Conservation (phyloP, 2,888 invertebrate genomes). For the Pristionchus mayeri region DNA sequence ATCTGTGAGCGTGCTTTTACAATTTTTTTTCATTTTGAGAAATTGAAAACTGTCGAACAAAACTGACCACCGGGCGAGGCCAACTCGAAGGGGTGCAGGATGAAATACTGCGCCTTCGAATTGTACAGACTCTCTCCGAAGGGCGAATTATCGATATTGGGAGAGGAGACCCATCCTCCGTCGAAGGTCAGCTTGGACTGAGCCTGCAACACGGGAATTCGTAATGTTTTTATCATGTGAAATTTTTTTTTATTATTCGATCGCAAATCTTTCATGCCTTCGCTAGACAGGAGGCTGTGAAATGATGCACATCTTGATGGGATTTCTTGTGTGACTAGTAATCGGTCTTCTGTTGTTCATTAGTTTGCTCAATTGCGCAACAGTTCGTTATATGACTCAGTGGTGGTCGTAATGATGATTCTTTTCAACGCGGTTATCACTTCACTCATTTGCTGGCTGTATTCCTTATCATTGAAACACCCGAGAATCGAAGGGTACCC, state of each 20-base stretch:
- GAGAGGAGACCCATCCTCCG: slow-evolving; percentile 56
- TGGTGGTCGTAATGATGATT: not conserved
- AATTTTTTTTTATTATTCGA: too few relatives aligned
- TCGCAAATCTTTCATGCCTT: too few relatives aligned
- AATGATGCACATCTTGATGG: not conserved
- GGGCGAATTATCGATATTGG: slow-evolving; percentile 58
- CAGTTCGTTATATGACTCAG: not conserved
- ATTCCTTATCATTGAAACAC: not conserved
- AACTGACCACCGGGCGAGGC: slow-evolving; percentile 56
- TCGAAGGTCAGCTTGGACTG: slow-evolving; percentile 51
- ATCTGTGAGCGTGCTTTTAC: too few relatives aligned
- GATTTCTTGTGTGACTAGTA: not conserved
- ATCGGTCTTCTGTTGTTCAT: too few relatives aligned
- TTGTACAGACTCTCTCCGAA: slow-evolving; percentile 56
- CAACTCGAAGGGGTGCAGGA: slow-evolving; percentile 58
- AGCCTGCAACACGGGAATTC: not conserved
- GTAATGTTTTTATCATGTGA: too few relatives aligned
- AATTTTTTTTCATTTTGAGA: too few relatives aligned
- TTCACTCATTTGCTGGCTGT: slow-evolving; percentile 11
- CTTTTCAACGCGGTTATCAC: not conserved
- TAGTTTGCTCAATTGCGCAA: not conserved
- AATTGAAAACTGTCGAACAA: not conserved
- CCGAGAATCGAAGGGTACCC: not conserved
- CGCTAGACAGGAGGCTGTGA: too few relatives aligned
- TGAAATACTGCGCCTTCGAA: slow-evolving; percentile 59